A percentile compares a stretch with the other conserved stretches of the same genome.
Evolutionary conservation across 2,888 invertebrate genomes (phyloP).

Genomic region (Dysmachus trigonus): DNA sequence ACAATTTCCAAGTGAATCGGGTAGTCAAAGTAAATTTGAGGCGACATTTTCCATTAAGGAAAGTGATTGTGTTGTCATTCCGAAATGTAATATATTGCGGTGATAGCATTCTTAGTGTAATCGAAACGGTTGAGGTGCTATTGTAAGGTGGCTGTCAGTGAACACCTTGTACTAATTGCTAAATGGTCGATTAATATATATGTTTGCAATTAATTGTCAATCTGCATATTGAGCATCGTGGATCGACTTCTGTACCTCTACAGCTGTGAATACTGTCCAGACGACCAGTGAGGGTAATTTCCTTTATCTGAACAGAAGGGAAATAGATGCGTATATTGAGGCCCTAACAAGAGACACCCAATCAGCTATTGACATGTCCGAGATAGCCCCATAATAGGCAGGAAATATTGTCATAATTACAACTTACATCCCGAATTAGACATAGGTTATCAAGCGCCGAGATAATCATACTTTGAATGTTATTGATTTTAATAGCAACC

Average conservation of each 20-base stretch:
- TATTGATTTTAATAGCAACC: background rate
- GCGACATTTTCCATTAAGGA: conserved; percentile 48
- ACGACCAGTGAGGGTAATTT: conserved; percentile 41
- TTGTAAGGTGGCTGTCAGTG: background rate
- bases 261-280: background rate
- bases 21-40: conserved; percentile 45
- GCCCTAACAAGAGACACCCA: background rate
- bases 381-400: background rate
- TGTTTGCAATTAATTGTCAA: conserved; percentile 48
- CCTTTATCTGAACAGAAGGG: background rate
- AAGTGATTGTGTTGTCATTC: conserved; percentile 48
- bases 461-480: background rate
- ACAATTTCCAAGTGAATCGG: conserved; percentile 41
- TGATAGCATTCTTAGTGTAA: conserved; percentile 28
- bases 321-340: background rate
- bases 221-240: conserved; percentile 23
- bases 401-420: background rate
- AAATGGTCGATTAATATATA: conserved; percentile 48
- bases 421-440: background rate
- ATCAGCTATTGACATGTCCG: background rate
- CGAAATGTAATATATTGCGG: conserved; percentile 46
- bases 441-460: background rate
- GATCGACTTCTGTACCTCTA: background rate
- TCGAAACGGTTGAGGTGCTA: background rate
- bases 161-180: conserved; percentile 44